Base-by-base conservation (phyloP, 92 coral and sea anemone genomes). In the Palythoa caribaeorum region DNA sequence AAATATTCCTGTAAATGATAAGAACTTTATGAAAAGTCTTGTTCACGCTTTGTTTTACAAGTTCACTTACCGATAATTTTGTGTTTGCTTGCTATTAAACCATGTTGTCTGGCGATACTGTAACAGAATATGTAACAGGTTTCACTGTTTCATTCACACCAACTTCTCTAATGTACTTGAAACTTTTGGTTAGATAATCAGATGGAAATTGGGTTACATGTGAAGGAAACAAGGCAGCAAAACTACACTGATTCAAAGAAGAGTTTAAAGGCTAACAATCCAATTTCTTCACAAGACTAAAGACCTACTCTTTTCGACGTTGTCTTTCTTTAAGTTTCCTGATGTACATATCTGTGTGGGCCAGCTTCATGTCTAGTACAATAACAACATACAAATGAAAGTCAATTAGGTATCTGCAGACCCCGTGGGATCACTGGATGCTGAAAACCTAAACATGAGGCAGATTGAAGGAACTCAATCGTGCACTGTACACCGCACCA, bases 61-160 rank as follows among this genome's bases (percentile, higher is more conserved):
- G 15, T 71, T 52, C 8, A 69, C 87, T 60, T 37, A 96, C 98
- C 99, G 84, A 92, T 95, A 40, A 96, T 88, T 75, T 96, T 94
- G 79, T 96, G 99, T 90, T 95, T 96, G 88, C 99, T 96, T 17
- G 99, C 96, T 71, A 96, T 96, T 40, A 96, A 92, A 66, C 99
- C 99, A 54, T 96, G 98, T 20, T 95, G 97, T 59, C 98, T 92
- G 71, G 99, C 99, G 84, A 95, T 95, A 21, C 99, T 96, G 81
- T 8, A 87, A 83, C 53, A 57, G 38, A 44, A 8, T 68, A 53
- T n/a, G 78, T 28, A 0, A 39, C 48, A 70, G 17, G 15, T 70
- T 35, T 70, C 6, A 70, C 17, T 3, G 17, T 7, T 16, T 70
- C 44, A 35, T 35, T 70, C 44, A 35, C 75, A 68, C 9, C 11